phyloP scores from a whole-genome alignment of 2,113 vertebrate species.

The Uropsilus gracilis region DNA sequence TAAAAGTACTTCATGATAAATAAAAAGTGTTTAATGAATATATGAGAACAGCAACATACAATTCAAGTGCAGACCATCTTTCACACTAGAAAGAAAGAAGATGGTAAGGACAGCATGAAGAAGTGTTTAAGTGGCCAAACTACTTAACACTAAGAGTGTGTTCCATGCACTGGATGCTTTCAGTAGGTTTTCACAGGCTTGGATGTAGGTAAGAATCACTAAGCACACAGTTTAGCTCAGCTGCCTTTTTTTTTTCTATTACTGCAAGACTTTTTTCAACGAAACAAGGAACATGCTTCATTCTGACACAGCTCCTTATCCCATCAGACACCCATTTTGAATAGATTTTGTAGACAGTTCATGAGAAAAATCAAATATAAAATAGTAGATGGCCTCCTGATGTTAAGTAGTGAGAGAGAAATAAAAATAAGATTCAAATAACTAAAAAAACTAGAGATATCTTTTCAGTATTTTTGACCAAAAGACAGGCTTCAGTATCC shows the following conservation, averaged over 20 bases:
- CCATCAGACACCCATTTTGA: not conserved
- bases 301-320: not conserved
- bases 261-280: not conserved
- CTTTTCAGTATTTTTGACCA: not conserved
- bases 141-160: not conserved
- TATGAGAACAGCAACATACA: not conserved
- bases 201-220: not conserved
- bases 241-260: not conserved
- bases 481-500: not conserved
- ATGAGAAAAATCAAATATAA: conserved; percentile 10
- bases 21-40: not conserved
- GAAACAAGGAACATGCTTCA: not conserved
- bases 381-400: not conserved
- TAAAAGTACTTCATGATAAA: not conserved
- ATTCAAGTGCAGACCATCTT: not conserved
- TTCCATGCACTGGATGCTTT: not conserved
- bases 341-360: not conserved
- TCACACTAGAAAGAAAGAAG: not conserved
- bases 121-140: not conserved
- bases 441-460: not conserved
- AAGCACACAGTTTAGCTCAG: not conserved
- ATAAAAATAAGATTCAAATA: not conserved
- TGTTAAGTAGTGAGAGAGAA: not conserved
- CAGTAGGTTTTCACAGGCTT: not conserved
- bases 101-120: not conserved